phyloP scores from a whole-genome alignment of 2,888 invertebrate genomes.

The Synergus japonicus region DNA sequence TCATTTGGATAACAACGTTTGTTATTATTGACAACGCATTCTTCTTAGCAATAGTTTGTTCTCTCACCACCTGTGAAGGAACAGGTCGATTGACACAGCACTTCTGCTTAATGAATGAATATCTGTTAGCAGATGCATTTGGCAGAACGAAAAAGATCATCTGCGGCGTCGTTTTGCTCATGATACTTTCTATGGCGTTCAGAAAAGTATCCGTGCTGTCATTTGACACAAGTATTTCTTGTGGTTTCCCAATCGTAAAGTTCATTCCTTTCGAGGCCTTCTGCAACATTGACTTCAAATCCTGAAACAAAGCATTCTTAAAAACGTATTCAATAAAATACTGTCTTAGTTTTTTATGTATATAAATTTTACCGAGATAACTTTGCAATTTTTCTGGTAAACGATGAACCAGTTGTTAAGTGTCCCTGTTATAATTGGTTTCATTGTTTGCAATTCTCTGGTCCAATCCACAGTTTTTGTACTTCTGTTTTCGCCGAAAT shows the following conservation, averaged over 20 bases:
- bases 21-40: constrained; percentile 86
- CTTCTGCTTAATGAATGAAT: constrained; percentile 92
- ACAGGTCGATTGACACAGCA: constrained; percentile 86
- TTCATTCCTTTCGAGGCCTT: constrained; percentile 71
- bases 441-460: neutral
- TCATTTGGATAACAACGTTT: constrained; percentile 94
- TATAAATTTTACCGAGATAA: neutral
- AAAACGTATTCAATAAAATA: neutral
- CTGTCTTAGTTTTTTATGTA: neutral
- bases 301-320: neutral
- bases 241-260: constrained; percentile 78
- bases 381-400: neutral
- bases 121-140: constrained; percentile 83
- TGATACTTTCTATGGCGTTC: constrained; percentile 80
- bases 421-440: constrained; percentile 9
- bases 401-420: constrained; percentile 11
- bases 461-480: constrained; percentile 78
- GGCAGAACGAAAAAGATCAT: constrained; percentile 84
- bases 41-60: constrained; percentile 78
- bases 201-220: constrained; percentile 82
- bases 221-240: constrained; percentile 77
- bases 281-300: constrained; percentile 3
- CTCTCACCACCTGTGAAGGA: constrained; percentile 82
- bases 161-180: constrained; percentile 80
- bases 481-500: constrained; percentile 77